Base-by-base conservation (phyloP, 2,888 invertebrate species). In the Unio delphinus region DNA sequence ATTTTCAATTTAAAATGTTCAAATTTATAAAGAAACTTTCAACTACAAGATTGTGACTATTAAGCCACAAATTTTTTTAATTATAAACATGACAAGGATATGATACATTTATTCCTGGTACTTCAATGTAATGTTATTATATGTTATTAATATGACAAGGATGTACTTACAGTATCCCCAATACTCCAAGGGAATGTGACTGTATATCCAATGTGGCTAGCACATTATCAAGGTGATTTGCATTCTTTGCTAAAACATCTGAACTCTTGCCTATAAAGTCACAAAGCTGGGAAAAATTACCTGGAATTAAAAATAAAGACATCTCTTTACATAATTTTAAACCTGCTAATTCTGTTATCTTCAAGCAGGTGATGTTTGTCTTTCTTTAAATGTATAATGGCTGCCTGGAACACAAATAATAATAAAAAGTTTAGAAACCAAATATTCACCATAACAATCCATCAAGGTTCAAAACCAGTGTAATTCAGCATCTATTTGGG, bases 111-210 rank as follows among this genome's bases (percentile, higher is more conserved):
- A 98, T 95, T 70, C 95, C 95, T 69, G 97, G 91, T 67, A 96
- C 94, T 64, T 96, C 97, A 70, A 97, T 91, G 15, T 97, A 96
- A 91, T 98, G 96, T 87, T 96, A 95, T 86, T 96, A 96, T 71
- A 95, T 92, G 89, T 45, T 45, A 45, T 45, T 45, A 45, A 45
- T 45, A 11, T 45, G 45, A 45, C 45, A 45, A 11, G 45, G 45
- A 45, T 8, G 95, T 4, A 95, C 95, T 84, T 94, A 94, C 80
- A 98, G 91, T 55, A 98, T 95, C 70, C 95, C 95, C 70, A 97
- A 91, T 67, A 96, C 94, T 64, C 96, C 97, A 70, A 97, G 91
- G 15, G 97, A 96, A 91, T 98, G 96, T 87, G 96, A 95, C 86
- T 97, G 96, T 71, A 95, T 92, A 89, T 97, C 95, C 73, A 98